A percentile compares a stretch with the other conserved stretches of the same genome.
Evolutionary conservation across 2,113 vertebrate species (phyloP).

Genomic region (Brachyistius frenatus): DNA sequence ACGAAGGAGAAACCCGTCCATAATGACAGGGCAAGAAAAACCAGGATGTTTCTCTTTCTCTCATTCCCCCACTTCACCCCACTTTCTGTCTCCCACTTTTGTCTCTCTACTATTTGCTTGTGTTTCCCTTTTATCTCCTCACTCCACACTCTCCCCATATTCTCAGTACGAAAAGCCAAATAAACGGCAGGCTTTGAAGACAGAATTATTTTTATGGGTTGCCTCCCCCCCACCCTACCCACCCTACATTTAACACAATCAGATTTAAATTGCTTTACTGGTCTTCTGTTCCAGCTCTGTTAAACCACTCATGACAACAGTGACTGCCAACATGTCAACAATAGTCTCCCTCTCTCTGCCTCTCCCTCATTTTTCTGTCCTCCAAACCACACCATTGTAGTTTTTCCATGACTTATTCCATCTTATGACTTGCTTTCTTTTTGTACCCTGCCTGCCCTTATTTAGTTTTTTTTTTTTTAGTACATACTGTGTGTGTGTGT

Average conservation of each 20-base stretch:
- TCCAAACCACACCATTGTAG: slow-evolving; percentile 74
- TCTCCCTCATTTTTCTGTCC: slow-evolving; percentile 43
- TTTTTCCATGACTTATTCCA: slow-evolving; percentile 76
- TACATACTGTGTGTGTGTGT: slow-evolving; percentile 9
- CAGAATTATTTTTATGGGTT: slow-evolving; percentile 75
- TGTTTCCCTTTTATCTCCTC: slow-evolving; percentile 60
- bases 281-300: slow-evolving; percentile 74
- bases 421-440: slow-evolving; percentile 63
- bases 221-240: slow-evolving; percentile 31
- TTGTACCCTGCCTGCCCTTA: slow-evolving; percentile 42
- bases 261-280: slow-evolving; percentile 74
- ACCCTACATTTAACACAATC: slow-evolving; percentile 63
- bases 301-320: slow-evolving; percentile 79
- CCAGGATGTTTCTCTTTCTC: slow-evolving; percentile 75
- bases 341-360: slow-evolving; percentile 59
- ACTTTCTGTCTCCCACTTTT: slow-evolving; percentile 58
- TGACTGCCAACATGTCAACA: slow-evolving; percentile 79
- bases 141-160: slow-evolving; percentile 17
- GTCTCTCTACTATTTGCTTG: slow-evolving; percentile 38
- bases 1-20: slow-evolving; percentile 56
- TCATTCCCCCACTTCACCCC: slow-evolving; percentile 45
- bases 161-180: slow-evolving; percentile 68
- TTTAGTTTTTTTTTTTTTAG: slow-evolving; percentile 25
- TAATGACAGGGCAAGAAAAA: slow-evolving; percentile 75
- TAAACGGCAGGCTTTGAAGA: slow-evolving; percentile 77